These are phyloP conservation scores for Drosophila melanosoma DNA, from an alignment of 2,888 invertebrate species.

Conservation along the genomic window DNA sequence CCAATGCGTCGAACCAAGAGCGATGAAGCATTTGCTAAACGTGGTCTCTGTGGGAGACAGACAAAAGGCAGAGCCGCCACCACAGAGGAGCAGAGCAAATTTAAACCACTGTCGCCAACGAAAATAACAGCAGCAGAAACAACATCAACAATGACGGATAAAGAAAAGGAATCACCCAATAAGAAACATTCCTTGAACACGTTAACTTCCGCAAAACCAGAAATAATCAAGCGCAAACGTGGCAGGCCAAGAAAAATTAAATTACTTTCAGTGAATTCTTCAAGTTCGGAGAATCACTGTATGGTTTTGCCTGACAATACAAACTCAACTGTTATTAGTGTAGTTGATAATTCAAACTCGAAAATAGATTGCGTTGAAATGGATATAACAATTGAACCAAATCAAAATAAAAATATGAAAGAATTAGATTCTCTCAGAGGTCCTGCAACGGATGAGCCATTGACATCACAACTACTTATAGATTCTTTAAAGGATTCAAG, in stretches of 20 bases:
- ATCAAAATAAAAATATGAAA: not conserved
- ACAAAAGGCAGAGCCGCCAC: constrained; percentile 27
- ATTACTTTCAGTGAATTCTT: not conserved
- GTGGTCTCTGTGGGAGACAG: not conserved
- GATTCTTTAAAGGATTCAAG: not conserved
- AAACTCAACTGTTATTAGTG: not conserved
- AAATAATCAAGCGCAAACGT: constrained; percentile 19
- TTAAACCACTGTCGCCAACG: not conserved
- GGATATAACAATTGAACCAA: not conserved
- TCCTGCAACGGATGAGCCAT: not conserved
- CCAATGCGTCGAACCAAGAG: constrained; percentile 49
- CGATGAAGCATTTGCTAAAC: constrained; percentile 29
- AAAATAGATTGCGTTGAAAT: not conserved
- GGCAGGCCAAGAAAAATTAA: constrained; percentile 26
- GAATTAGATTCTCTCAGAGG: too few species aligned
- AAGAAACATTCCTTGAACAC: not conserved
- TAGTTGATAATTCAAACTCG: not conserved
- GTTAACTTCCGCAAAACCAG: not conserved
- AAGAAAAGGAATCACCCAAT: not conserved
- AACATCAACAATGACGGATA: not conserved
- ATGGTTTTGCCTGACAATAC: not conserved
- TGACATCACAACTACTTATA: not conserved
- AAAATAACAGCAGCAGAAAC: not conserved
- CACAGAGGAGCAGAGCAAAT: constrained; percentile 32
- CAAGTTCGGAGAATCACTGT: not conserved